Conservation (phyloP, 2,113 vertebrate genomes). For the Brienomyrus longianalis region DNA sequence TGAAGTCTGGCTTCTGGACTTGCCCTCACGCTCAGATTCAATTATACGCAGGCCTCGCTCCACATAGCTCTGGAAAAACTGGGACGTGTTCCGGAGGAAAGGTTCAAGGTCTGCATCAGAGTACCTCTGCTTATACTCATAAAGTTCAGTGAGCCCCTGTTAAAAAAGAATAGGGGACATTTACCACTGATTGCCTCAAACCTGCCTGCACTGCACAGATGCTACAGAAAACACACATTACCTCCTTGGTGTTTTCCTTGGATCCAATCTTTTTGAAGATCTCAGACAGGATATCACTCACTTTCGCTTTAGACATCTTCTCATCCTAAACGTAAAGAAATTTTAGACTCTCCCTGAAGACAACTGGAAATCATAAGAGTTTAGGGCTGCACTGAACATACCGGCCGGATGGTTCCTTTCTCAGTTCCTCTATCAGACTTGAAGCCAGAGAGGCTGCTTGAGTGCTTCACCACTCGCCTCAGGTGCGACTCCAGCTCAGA, state of each 20-base stretch:
- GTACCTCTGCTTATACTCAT: conserved; percentile 96
- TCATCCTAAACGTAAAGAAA: conserved; percentile 69
- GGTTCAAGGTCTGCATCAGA: conserved; percentile 92
- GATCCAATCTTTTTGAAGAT: conserved; percentile 99
- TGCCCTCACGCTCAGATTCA: conserved; percentile 87
- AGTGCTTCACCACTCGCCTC: conserved; percentile 81
- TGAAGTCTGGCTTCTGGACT: conserved; percentile 72
- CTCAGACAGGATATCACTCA: conserved; percentile 91
- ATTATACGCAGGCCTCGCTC: conserved; percentile 93
- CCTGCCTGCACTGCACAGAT: background rate
- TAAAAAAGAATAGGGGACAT: background rate
- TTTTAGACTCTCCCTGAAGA: background rate
- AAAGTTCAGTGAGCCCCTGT: conserved; percentile 89
- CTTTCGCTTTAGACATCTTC: conserved; percentile 88
- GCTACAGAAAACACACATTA: conserved; percentile 29
- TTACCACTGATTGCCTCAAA: background rate
- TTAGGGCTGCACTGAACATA: conserved; percentile 47
- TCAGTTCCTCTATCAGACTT: conserved; percentile 85
- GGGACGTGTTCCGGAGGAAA: conserved; percentile 90
- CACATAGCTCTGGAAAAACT: conserved; percentile 98
- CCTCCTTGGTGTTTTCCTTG: conserved; percentile 98
- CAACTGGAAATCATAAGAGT: background rate
- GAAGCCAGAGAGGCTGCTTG: conserved; percentile 69
- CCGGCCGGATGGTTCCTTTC: conserved; percentile 72
- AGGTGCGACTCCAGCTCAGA: conserved; percentile 89